Evolutionary conservation across 2,888 invertebrate species (phyloP).

Genomic region (Deilephila elpenor): DNA sequence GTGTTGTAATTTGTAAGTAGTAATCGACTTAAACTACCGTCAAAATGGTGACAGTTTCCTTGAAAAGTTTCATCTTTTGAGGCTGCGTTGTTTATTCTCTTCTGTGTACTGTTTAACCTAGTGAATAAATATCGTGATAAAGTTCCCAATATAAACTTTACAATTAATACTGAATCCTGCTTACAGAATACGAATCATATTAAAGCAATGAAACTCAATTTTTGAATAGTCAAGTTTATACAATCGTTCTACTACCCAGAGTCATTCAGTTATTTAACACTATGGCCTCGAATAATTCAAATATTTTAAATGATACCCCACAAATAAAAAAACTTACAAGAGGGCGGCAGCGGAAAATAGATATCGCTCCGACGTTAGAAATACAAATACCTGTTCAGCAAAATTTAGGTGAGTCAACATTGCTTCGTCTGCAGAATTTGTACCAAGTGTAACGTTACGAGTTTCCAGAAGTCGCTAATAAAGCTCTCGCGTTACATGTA

Average conservation of each 20-base stretch:
- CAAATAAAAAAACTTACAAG: slow-evolving; percentile 37
- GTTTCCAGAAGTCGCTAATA: neutral
- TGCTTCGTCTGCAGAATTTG: neutral
- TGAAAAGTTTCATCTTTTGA: neutral
- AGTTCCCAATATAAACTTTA: neutral
- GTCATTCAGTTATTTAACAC: neutral
- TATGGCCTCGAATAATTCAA: slow-evolving; percentile 43
- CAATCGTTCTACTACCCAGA: neutral
- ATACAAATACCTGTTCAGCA: slow-evolving; percentile 24
- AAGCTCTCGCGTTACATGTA: neutral
- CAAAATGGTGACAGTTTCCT: neutral
- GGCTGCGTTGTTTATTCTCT: neutral
- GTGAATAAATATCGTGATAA: no score
- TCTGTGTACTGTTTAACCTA: no score
- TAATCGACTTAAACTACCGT: slow-evolving; percentile 3
- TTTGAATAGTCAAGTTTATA: neutral
- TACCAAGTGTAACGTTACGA: neutral
- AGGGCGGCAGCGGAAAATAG: neutral
- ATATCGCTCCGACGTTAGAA: slow-evolving; percentile 5
- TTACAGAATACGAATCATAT: neutral
- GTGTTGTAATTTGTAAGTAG: neutral
- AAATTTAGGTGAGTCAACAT: slow-evolving; percentile 9
- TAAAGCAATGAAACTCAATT: neutral
- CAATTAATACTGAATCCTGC: neutral
- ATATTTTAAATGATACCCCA: slow-evolving; percentile 27